phyloP scores from a whole-genome alignment of 1,140 invertebrate genomes.

The Drosophila cardini region DNA sequence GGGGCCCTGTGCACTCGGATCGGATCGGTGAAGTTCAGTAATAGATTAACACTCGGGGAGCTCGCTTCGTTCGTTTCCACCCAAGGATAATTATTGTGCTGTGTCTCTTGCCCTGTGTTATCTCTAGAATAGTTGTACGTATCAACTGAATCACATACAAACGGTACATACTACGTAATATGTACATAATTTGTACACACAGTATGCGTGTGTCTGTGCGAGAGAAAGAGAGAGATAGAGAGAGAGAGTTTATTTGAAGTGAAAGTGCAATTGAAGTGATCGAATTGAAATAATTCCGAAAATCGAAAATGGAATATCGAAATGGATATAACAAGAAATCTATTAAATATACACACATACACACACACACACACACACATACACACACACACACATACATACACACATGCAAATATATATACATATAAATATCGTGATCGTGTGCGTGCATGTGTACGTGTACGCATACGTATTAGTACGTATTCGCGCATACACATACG shows the following conservation, averaged over 20 bases:
- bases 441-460: no score
- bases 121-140: constrained; percentile 76
- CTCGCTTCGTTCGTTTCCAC: constrained; percentile 71
- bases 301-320: neutral
- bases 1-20: constrained; percentile 27
- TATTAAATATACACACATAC: constrained; percentile 5
- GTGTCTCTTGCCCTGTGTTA: constrained; percentile 55
- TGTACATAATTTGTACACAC: neutral
- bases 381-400: constrained; percentile 5
- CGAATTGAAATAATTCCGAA: neutral
- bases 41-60: constrained; percentile 76
- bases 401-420: constrained; percentile 12
- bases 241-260: no score
- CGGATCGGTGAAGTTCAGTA: constrained; percentile 54
- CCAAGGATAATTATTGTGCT: constrained; percentile 56
- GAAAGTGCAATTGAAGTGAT: constrained; percentile 23
- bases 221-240: no score
- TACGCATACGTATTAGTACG: constrained; percentile 7
- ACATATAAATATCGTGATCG: no score
- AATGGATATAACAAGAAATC: neutral
- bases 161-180: neutral
- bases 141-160: constrained; percentile 24
- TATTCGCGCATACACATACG: constrained; percentile 7
- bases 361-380: constrained; percentile 3
- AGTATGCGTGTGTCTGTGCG: neutral